Evolutionary conservation across 2,888 invertebrate genomes (phyloP).

Genomic region (Drosophila fungiperda): DNA sequence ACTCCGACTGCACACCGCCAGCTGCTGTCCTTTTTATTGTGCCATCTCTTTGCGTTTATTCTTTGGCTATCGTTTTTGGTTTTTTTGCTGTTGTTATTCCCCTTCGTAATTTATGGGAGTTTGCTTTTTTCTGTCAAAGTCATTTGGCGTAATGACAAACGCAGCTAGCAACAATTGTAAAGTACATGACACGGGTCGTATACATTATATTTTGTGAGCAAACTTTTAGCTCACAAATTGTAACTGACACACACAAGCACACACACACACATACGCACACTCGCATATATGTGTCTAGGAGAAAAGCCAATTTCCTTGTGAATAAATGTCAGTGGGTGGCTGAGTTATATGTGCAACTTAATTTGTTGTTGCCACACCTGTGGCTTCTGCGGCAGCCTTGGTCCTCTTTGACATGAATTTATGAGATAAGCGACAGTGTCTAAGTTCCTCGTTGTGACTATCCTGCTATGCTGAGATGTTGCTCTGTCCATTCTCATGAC

Average conservation of each 20-base stretch:
- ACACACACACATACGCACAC: background rate
- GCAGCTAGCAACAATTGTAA: conserved; percentile 72
- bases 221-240: conserved; percentile 60
- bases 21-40: conserved; percentile 51
- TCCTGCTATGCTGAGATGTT: background rate
- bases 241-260: conserved; percentile 8
- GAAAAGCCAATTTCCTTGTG: conserved; percentile 65
- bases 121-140: conserved; percentile 57
- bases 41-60: conserved; percentile 12
- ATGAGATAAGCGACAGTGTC: conserved; percentile 44
- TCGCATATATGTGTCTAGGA: conserved; percentile 3
- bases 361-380: conserved; percentile 77
- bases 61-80: conserved; percentile 4
- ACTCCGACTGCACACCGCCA: conserved; percentile 39
- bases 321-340: conserved; percentile 35
- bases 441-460: background rate
- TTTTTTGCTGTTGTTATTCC: conserved; percentile 23
- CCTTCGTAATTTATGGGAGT: conserved; percentile 45
- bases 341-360: conserved; percentile 81
- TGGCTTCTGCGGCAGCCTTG: conserved; percentile 71
- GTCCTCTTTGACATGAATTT: conserved; percentile 70
- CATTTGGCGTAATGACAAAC: conserved; percentile 72
- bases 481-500: conserved; percentile 27
- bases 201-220: conserved; percentile 61
- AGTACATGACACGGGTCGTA: conserved; percentile 70